Conservation (phyloP, 1,140 invertebrate species). For the Brachionus plicatilis region DNA sequence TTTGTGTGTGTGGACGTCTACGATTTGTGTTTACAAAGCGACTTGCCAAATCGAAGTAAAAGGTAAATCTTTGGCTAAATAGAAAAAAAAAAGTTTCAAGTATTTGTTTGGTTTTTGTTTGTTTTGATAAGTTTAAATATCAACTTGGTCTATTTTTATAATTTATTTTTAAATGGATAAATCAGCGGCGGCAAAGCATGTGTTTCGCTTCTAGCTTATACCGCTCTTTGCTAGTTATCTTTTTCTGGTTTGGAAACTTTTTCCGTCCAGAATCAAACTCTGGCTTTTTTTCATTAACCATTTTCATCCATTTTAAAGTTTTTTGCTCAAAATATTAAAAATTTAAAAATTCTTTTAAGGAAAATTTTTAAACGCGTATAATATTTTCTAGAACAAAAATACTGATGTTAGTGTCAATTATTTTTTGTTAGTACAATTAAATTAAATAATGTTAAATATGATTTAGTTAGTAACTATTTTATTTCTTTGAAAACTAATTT, state of each 20-base stretch:
- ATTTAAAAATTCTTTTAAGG: too few relatives aligned
- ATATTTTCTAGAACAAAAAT: too few relatives aligned
- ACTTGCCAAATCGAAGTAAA: neutral
- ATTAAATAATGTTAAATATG: too few relatives aligned
- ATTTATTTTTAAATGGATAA: neutral
- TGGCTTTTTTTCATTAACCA: slow-evolving; percentile 29
- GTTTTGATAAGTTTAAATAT: neutral
- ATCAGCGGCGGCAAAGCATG: neutral
- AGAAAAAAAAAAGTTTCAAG: neutral
- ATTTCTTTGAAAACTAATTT: too few relatives aligned
- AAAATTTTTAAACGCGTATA: too few relatives aligned
- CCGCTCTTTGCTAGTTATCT: neutral
- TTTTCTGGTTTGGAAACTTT: neutral
- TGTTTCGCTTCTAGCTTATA: neutral
- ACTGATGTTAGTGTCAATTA: too few relatives aligned
- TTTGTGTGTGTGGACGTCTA: neutral
- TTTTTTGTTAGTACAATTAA: too few relatives aligned
- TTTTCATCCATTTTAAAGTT: slow-evolving; percentile 3
- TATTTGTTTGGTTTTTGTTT: neutral
- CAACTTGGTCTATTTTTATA: neutral
- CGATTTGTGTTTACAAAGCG: neutral
- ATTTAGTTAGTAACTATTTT: too few relatives aligned
- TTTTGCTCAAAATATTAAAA: neutral
- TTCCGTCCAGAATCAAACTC: slow-evolving; percentile 1
- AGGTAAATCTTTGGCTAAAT: neutral